Evolutionary conservation across 64 coral and sea anemone genomes (phyloP).

Genomic region (Catalaphyllia jardinei): DNA sequence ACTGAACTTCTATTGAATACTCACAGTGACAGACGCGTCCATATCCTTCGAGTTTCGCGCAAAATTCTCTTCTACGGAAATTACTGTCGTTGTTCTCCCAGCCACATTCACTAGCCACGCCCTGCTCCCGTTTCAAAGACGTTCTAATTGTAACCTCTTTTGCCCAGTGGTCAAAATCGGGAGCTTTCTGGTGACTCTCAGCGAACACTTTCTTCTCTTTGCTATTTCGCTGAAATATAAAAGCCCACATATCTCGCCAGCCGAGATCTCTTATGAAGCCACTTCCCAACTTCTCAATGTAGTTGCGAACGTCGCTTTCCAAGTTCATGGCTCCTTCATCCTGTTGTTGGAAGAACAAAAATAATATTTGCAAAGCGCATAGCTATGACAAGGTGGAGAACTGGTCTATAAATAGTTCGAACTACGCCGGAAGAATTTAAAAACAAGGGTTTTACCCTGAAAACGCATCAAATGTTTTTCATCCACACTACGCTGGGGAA

Average conservation of each 20-base stretch:
- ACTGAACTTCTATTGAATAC: neutral
- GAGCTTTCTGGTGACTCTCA: conserved; percentile 55
- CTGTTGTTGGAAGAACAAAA: conserved; percentile 2
- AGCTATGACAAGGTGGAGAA: no score
- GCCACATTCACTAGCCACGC: neutral
- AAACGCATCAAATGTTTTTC: no score
- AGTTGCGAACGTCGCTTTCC: conserved; percentile 49
- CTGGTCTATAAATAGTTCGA: no score
- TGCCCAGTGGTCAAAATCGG: conserved; percentile 50
- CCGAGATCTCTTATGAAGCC: conserved; percentile 37
- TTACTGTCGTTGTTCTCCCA: conserved; percentile 31
- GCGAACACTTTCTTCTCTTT: conserved; percentile 6
- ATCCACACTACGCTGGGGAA: no score
- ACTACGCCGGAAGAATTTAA: no score
- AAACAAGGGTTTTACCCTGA: no score
- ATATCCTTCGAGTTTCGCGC: conserved; percentile 72
- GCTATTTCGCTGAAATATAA: conserved; percentile 55
- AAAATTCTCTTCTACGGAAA: conserved; percentile 63
- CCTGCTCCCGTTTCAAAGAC: neutral
- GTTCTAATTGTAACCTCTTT: conserved; percentile 43
- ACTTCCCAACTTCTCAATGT: conserved; percentile 64
- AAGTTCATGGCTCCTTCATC: conserved; percentile 58
- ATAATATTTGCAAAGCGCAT: neutral
- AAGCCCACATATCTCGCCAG: conserved; percentile 82
- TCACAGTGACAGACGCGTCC: conserved; percentile 65